Conservation (phyloP, 2,113 vertebrate species). For the Mormoops blainvillei region DNA sequence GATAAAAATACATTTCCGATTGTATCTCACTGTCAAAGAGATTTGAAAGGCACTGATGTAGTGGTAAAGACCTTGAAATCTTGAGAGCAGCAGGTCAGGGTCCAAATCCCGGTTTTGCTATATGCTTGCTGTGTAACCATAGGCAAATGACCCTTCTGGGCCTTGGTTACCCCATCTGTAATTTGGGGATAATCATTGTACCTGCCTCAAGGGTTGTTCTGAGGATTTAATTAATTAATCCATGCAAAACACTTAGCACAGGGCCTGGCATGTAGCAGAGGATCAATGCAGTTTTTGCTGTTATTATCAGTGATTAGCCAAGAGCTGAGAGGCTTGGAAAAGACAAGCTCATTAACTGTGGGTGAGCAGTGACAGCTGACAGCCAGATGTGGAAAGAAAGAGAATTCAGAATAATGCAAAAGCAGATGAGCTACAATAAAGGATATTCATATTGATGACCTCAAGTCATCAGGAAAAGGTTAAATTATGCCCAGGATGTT, state of each 20-base stretch:
- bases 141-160: conserved; percentile 47
- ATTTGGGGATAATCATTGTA: conserved; percentile 62
- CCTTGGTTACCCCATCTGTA: conserved; percentile 56
- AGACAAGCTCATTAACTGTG: conserved; percentile 59
- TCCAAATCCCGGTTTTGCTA: neutral
- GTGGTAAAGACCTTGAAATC: neutral
- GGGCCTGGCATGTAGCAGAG: conserved; percentile 7
- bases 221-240: conserved; percentile 64
- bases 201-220: conserved; percentile 44
- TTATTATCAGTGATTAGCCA: conserved; percentile 59
- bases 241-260: conserved; percentile 53
- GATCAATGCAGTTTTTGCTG: conserved; percentile 55
- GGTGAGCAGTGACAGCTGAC: conserved; percentile 60
- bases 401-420: conserved; percentile 60
- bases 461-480: conserved; percentile 51
- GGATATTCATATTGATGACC: conserved; percentile 61
- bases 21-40: neutral
- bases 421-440: conserved; percentile 43
- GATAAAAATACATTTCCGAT: neutral
- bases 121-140: conserved; percentile 15
- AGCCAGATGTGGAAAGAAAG: conserved; percentile 68
- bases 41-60: neutral
- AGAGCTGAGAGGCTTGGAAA: conserved; percentile 47
- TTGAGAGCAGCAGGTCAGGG: neutral
- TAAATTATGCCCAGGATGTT: conserved; percentile 55